Conservation (phyloP, 2,113 vertebrate genomes). For the Anolis carolinensis region DNA sequence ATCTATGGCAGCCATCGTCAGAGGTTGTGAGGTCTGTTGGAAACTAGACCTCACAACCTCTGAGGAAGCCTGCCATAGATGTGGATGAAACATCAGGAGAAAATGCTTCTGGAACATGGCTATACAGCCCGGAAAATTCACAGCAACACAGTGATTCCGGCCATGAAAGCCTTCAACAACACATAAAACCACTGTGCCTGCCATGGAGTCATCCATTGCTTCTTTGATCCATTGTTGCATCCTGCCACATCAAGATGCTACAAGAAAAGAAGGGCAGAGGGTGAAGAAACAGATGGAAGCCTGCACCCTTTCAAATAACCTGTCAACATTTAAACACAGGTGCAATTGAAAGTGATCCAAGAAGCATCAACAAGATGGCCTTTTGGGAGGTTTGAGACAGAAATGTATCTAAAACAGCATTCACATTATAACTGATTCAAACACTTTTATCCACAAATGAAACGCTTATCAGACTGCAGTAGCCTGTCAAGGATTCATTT, state of each 20-base stretch:
- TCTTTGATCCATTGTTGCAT: neutral
- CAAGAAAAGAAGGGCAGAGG: neutral
- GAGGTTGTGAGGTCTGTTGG: no score
- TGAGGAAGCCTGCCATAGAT: no score
- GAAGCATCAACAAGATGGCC: neutral
- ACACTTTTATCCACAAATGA: neutral
- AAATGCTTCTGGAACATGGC: no score
- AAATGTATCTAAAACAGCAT: neutral
- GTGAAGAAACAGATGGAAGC: neutral
- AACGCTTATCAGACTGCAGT: neutral
- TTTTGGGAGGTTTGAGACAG: neutral
- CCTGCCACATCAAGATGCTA: neutral
- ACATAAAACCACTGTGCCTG: neutral
- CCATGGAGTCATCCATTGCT: neutral
- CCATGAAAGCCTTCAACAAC: no score
- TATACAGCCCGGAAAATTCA: no score
- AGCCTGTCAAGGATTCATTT: neutral
- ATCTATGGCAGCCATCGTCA: no score
- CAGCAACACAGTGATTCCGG: no score
- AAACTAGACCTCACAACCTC: no score
- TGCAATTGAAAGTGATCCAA: neutral
- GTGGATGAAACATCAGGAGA: no score
- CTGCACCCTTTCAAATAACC: neutral
- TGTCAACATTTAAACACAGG: neutral
- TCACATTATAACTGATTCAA: neutral